These are phyloP conservation scores for Leucopternis melanops DNA, from an alignment of 2,113 vertebrate species.

Conservation along the genomic window DNA sequence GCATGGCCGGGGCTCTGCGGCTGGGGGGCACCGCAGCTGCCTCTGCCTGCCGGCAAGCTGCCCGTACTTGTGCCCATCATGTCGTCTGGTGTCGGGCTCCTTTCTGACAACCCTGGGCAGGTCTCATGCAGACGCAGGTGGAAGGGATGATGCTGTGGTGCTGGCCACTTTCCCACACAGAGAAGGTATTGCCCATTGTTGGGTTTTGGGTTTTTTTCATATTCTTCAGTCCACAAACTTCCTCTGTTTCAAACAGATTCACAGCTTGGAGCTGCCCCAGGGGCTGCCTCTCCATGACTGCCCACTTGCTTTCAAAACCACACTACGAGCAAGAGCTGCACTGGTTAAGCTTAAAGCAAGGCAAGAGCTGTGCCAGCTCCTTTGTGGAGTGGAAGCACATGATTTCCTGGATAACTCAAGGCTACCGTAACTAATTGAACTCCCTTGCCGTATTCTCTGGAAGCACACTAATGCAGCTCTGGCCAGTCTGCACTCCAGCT, in stretches of 20 bases:
- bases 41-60: neutral
- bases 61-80: accelerated
- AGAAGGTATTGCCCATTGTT: neutral
- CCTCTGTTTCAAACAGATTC: neutral
- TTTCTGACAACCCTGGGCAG: neutral
- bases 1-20: accelerated
- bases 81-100: accelerated
- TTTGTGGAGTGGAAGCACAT: accelerated
- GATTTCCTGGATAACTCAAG: neutral
- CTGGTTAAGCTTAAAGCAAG: neutral
- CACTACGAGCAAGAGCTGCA: accelerated
- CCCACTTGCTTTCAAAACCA: neutral
- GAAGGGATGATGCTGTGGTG: neutral
- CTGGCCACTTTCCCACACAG: neutral
- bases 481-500: neutral
- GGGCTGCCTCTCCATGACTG: neutral
- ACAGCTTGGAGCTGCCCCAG: neutral
- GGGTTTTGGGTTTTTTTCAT: neutral
- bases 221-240: neutral
- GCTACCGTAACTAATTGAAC: neutral
- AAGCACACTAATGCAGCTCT: accelerated
- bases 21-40: neutral
- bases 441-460: neutral
- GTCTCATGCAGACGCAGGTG: neutral
- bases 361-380: neutral